phyloP scores from a whole-genome alignment of 1,140 invertebrate species.

The Drosophila suzukii region DNA sequence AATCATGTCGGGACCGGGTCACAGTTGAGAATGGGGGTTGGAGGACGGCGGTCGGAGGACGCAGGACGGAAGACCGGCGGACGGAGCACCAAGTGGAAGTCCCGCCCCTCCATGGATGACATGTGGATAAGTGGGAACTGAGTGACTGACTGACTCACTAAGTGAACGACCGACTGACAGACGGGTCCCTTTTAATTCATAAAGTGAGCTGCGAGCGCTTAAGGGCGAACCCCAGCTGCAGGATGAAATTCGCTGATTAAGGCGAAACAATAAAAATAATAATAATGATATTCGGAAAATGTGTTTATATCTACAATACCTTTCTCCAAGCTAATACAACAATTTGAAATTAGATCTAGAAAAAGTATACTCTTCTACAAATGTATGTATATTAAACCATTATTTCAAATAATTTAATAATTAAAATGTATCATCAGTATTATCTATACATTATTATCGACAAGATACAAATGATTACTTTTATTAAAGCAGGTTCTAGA shows the following conservation, averaged over 20 bases:
- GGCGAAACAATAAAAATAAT: too few relatives aligned
- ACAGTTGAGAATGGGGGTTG: constrained; percentile 10
- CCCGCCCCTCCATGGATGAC: constrained; percentile 31
- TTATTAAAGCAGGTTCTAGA: too few relatives aligned
- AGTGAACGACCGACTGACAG: constrained; percentile 20
- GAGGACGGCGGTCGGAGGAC: neutral
- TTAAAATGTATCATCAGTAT: too few relatives aligned
- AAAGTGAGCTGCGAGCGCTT: constrained; percentile 23
- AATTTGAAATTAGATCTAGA: too few relatives aligned
- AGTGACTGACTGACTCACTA: constrained; percentile 32
- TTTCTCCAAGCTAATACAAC: too few relatives aligned
- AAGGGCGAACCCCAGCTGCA: constrained; percentile 2
- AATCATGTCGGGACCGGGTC: constrained; percentile 59
- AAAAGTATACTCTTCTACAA: too few relatives aligned
- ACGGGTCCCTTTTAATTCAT: constrained; percentile 25
- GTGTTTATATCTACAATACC: too few relatives aligned
- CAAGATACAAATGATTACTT: too few relatives aligned
- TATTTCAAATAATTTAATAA: too few relatives aligned
- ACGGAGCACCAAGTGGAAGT: constrained; percentile 19
- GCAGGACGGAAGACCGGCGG: neutral
- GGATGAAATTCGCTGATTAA: neutral
- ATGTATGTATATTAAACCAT: too few relatives aligned
- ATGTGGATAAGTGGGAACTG: constrained; percentile 51
- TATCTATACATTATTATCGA: too few relatives aligned
- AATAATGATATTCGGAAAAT: too few relatives aligned